These are phyloP conservation scores for Limnephilus marmoratus DNA, from an alignment of 2,888 invertebrate species.

Conservation along the genomic window DNA sequence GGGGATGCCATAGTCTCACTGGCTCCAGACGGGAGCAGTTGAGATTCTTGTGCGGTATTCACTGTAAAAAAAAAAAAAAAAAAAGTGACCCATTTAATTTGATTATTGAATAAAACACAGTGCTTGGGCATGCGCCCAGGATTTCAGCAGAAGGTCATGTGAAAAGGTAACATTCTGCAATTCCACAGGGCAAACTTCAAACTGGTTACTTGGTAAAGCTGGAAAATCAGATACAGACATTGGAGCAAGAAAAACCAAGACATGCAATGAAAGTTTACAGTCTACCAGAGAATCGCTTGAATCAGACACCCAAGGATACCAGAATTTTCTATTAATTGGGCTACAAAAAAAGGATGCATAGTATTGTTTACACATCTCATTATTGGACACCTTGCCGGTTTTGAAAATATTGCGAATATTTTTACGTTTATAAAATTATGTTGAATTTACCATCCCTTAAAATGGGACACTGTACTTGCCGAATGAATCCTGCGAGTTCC, in stretches of 20 bases:
- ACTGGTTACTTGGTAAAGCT: background rate
- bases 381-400: too few species aligned
- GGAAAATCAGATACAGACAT: background rate
- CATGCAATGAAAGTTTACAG: too few species aligned
- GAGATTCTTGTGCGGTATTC: too few species aligned
- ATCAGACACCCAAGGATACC: too few species aligned
- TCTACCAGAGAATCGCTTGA: too few species aligned
- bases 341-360: background rate
- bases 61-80: too few species aligned
- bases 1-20: too few species aligned
- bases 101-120: too few species aligned
- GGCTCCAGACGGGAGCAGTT: too few species aligned
- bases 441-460: slow-evolving; percentile 10
- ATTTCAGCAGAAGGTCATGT: background rate
- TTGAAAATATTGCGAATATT: background rate
- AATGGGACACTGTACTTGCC: slow-evolving; percentile 19
- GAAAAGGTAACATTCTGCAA: background rate
- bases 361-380: background rate
- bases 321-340: too few species aligned
- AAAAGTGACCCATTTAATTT: too few species aligned
- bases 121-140: background rate
- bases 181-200: background rate
- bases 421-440: background rate
- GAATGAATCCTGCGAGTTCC: slow-evolving; percentile 53
- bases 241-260: too few species aligned